Conservation (phyloP, 2,113 vertebrate species). For the Hippocampus abdominalis region DNA sequence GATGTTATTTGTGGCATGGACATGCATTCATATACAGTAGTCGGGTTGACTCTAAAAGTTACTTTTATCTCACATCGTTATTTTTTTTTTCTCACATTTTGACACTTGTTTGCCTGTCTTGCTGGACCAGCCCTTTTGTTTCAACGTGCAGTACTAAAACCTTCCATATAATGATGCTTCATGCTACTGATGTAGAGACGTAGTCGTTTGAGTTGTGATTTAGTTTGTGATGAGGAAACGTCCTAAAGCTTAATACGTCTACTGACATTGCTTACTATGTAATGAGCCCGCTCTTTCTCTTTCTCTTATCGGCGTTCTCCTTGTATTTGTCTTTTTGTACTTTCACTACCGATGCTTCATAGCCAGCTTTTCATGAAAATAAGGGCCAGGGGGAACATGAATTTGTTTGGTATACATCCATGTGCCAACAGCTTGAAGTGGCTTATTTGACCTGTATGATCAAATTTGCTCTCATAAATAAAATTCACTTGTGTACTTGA, state of each 20-base stretch:
- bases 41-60: constrained; percentile 74
- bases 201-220: constrained; percentile 92
- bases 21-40: constrained; percentile 84
- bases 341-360: constrained; percentile 96
- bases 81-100: constrained; percentile 57
- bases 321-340: constrained; percentile 97
- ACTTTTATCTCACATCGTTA: constrained; percentile 52
- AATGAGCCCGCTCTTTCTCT: constrained; percentile 36
- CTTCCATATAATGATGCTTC: constrained; percentile 76
- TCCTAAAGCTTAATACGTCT: constrained; percentile 82
- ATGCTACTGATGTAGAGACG: constrained; percentile 83
- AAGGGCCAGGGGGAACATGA: constrained; percentile 49
- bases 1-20: constrained; percentile 97
- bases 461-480: constrained; percentile 98
- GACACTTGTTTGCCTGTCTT: constrained; percentile 79
- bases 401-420: constrained; percentile 98
- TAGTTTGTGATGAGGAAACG: constrained; percentile 89
- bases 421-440: constrained; percentile 99
- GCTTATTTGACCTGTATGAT: constrained; percentile 98
- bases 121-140: constrained; percentile 79
- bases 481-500: constrained; percentile 96
- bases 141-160: constrained; percentile 89
- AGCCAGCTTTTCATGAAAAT: constrained; percentile 81
- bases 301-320: constrained; percentile 79
- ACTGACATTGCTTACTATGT: constrained; percentile 77